Conservation (phyloP, 2,113 vertebrate species). For the Halichoerus grypus region DNA sequence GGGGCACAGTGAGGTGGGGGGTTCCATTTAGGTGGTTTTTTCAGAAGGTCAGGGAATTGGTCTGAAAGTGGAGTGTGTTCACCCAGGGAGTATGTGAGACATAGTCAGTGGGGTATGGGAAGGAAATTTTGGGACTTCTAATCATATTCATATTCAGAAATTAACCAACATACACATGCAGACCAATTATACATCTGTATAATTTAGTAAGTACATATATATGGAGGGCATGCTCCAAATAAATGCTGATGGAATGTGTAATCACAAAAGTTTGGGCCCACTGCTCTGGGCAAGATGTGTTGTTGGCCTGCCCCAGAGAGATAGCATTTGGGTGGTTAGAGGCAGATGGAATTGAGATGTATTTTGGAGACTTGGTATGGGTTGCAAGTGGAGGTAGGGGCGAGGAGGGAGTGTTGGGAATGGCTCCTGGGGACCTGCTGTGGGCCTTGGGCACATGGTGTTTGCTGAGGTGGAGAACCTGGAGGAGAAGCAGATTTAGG, state of each 20-base stretch:
- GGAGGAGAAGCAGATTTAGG: background rate
- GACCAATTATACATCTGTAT: background rate
- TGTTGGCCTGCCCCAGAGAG: background rate
- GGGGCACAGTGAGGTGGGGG: background rate
- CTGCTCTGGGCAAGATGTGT: background rate
- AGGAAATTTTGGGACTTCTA: background rate
- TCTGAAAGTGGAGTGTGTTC: background rate
- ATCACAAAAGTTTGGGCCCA: background rate
- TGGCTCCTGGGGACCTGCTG: background rate
- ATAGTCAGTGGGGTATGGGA: background rate
- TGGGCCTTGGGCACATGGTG: background rate
- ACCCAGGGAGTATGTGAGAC: background rate
- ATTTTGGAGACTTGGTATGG: background rate
- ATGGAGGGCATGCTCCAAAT: background rate
- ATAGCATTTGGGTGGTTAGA: background rate
- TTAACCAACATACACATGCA: background rate
- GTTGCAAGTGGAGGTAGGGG: background rate
- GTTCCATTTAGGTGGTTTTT: background rate
- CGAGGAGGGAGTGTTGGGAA: background rate
- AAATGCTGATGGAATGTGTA: background rate
- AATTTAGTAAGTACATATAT: background rate
- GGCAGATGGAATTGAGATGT: background rate
- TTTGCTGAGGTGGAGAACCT: background rate
- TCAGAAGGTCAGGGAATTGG: background rate
- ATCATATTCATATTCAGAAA: slow-evolving; percentile 9